Base-by-base conservation (phyloP, 2,797 vertebrate genomes). In the Spinus pinus region DNA sequence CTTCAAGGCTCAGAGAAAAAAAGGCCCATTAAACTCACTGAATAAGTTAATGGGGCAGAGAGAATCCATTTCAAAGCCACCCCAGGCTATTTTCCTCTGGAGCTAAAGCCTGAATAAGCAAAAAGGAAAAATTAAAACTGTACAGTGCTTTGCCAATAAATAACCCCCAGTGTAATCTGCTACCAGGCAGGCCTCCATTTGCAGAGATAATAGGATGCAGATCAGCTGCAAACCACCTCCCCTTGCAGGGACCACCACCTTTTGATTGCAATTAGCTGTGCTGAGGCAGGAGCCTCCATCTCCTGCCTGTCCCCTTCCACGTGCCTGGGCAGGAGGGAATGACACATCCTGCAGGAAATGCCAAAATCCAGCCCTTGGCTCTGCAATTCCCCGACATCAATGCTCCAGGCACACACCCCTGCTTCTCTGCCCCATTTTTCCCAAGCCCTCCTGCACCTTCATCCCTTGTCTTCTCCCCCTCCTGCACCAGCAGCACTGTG, bases 21-120 rank as follows among this genome's bases (percentile, higher is more conserved):
- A 98, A 97, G 97, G 95, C 88, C 98, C 98, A 98, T 98, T 98
- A 98, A 97, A 97, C 97, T 97, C 97, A 97, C 97, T 98, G 98
- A 98, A 98, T 98, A 98, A 98, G 97, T 98, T 98, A 98, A 98
- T 98, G 98, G 97, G 97, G 97, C 98, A 97, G 97, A 98, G 97
- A 98, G 97, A 98, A 98, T 98, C 98, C 97, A 98, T 98, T 98
- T 98, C 96, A 66, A 95, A 98, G 96, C 93, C 96, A 98, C 98
- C 97, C 97, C 96, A 66, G 98, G 98, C 97, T 97, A 97, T 98
- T 98, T 98, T 98, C 97, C 97, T 98, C 97, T 92, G 94, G 96
- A 97, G 97, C 97, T 97, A 97, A 98, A 98, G 96, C 96, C 97
- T 98, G 97, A 98, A 98, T 98, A 98, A 98, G 97, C 97, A 98